Evolutionary conservation across 2,113 vertebrate species (phyloP).

Genomic region (Eublepharis macularius): DNA sequence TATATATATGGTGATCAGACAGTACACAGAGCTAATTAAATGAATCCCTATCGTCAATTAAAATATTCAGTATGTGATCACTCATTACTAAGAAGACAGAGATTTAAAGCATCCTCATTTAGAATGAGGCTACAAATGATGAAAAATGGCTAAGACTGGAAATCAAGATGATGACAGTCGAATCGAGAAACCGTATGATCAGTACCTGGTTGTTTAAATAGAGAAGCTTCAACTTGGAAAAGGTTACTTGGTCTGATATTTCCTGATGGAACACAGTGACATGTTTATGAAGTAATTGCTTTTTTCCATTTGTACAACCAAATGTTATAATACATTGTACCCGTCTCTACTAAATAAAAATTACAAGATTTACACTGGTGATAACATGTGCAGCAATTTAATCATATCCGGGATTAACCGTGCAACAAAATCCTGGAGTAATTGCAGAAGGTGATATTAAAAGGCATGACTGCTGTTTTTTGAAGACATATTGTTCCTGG

Average conservation of each 20-base stretch:
- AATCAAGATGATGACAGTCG: neutral
- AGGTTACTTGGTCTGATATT: conserved; percentile 5
- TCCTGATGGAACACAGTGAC: conserved; percentile 32
- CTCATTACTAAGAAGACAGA: conserved; percentile 9
- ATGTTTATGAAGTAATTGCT: conserved; percentile 35
- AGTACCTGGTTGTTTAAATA: conserved; percentile 20
- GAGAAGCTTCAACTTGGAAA: neutral
- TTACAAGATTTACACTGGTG: conserved; percentile 26
- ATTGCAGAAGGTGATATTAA: conserved; percentile 21
- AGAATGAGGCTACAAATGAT: conserved; percentile 1
- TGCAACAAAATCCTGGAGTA: conserved; percentile 39
- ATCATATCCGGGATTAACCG: conserved; percentile 37
- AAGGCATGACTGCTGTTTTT: conserved; percentile 25
- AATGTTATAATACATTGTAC: conserved; percentile 38
- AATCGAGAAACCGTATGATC: conserved; percentile 13
- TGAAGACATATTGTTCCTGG: conserved; percentile 41
- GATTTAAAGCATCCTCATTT: neutral
- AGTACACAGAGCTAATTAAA: neutral
- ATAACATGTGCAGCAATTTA: conserved; percentile 53
- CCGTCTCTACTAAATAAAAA: conserved; percentile 34
- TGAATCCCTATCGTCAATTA: neutral
- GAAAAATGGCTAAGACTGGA: conserved; percentile 22
- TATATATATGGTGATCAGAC: neutral
- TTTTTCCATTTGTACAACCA: conserved; percentile 38
- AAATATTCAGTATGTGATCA: conserved; percentile 2